phyloP scores from a whole-genome alignment of 2,888 invertebrate species.

The Patella pellucida region DNA sequence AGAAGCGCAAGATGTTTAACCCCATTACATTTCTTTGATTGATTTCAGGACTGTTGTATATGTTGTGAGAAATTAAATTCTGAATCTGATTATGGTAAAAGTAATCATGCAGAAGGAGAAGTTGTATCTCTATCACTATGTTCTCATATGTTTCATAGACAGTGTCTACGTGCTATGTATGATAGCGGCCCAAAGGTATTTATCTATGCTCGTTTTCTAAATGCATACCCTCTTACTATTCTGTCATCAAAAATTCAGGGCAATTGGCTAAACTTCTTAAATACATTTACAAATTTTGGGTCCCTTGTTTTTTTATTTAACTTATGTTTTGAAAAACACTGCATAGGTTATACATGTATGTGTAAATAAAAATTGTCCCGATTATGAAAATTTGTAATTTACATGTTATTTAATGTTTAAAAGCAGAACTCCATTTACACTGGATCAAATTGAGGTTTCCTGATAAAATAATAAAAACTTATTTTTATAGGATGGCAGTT shows the following conservation, averaged over 20 bases:
- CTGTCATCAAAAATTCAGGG: too few relatives aligned
- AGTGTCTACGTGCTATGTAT: slow-evolving; percentile 84
- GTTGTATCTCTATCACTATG: slow-evolving; percentile 81
- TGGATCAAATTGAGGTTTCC: background rate
- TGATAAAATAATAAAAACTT: background rate
- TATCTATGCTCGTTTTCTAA: background rate
- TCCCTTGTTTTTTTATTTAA: too few relatives aligned
- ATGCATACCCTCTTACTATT: too few relatives aligned
- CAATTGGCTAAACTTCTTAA: too few relatives aligned
- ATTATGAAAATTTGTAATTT: too few relatives aligned
- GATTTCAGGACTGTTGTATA: slow-evolving; percentile 67
- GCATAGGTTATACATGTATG: too few relatives aligned
- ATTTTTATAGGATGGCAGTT: slow-evolving; percentile 77
- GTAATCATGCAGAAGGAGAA: slow-evolving; percentile 63
- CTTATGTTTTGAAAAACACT: too few relatives aligned
- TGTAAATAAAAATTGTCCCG: too few relatives aligned
- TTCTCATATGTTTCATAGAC: slow-evolving; percentile 84
- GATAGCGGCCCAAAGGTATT: slow-evolving; percentile 71
- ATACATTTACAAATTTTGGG: too few relatives aligned
- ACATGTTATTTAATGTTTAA: too few relatives aligned
- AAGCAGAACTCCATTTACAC: too few relatives aligned
- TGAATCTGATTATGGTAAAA: slow-evolving; percentile 66
- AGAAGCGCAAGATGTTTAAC: too few relatives aligned
- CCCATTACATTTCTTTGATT: slow-evolving; percentile 17
- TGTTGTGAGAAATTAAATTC: slow-evolving; percentile 66